These are phyloP conservation scores for Esox niger DNA, from an alignment of 2,113 vertebrate genomes.

Conservation along the genomic window DNA sequence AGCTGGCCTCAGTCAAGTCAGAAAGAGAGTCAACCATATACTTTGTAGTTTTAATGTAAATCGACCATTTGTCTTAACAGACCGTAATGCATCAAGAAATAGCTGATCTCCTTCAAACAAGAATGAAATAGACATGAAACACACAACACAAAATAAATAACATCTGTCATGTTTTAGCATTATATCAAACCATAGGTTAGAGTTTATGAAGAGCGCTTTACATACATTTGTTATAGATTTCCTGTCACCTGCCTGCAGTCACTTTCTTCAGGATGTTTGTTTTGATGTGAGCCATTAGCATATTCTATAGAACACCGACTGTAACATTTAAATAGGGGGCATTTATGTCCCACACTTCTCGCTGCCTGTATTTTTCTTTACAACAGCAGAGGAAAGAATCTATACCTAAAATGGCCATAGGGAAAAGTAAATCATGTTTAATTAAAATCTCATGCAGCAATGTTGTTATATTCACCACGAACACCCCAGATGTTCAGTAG, in stretches of 20 bases:
- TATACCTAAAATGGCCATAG: background rate
- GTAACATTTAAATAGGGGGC: constrained; percentile 5
- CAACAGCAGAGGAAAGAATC: background rate
- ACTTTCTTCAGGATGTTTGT: background rate
- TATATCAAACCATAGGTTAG: no score
- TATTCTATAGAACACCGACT: background rate
- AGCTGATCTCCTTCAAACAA: background rate
- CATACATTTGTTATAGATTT: background rate
- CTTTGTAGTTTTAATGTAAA: background rate
- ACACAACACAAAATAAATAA: background rate
- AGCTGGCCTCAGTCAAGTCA: background rate
- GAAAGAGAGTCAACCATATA: background rate
- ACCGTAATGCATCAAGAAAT: background rate
- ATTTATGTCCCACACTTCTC: background rate
- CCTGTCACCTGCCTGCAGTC: background rate
- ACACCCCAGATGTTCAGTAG: background rate
- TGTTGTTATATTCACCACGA: background rate
- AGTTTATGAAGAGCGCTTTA: no score
- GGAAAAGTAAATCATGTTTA: no score
- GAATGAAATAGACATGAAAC: background rate
- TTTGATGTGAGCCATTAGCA: no score
- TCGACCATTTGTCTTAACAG: background rate
- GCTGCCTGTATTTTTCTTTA: background rate
- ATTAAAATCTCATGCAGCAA: background rate
- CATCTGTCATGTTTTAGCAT: background rate